Evolutionary conservation across 2,797 vertebrate species (phyloP).

Genomic region (Oreortyx pictus): DNA sequence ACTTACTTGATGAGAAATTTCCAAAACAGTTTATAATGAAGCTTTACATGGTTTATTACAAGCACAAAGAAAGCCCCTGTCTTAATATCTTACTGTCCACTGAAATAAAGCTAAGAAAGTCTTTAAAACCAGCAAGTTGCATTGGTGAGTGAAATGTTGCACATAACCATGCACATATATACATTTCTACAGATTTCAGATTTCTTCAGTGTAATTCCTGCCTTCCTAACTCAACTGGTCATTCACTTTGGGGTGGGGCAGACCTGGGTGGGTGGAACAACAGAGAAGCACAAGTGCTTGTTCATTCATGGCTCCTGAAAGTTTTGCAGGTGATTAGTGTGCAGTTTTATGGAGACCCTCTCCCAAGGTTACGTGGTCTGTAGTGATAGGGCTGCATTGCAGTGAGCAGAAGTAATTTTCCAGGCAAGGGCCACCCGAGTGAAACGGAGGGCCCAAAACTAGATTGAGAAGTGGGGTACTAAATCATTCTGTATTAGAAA

Average conservation of each 20-base stretch:
- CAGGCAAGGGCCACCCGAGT: not conserved
- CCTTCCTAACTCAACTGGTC: not conserved
- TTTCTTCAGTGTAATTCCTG: not conserved
- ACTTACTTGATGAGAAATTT: not conserved
- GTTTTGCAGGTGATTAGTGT: not conserved
- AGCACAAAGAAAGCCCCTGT: not conserved
- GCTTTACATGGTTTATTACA: not conserved
- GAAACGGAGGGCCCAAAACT: not conserved
- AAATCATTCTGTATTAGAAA: not conserved
- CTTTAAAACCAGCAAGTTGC: not conserved
- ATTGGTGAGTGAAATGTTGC: not conserved
- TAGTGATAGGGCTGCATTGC: rapidly evolving
- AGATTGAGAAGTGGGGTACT: not conserved
- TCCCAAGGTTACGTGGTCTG: not conserved
- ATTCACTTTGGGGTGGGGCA: not conserved
- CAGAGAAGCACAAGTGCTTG: not conserved
- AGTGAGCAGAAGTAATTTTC: not conserved
- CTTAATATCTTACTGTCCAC: not conserved
- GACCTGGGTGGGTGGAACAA: no score
- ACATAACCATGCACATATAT: not conserved
- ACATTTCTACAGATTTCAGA: not conserved
- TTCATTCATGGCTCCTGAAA: not conserved
- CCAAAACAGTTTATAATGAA: not conserved
- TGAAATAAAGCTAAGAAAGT: not conserved
- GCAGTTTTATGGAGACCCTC: not conserved